Evolutionary conservation across 2,797 vertebrate species (phyloP).

Genomic region (Xiphorhynchus erythropygius): DNA sequence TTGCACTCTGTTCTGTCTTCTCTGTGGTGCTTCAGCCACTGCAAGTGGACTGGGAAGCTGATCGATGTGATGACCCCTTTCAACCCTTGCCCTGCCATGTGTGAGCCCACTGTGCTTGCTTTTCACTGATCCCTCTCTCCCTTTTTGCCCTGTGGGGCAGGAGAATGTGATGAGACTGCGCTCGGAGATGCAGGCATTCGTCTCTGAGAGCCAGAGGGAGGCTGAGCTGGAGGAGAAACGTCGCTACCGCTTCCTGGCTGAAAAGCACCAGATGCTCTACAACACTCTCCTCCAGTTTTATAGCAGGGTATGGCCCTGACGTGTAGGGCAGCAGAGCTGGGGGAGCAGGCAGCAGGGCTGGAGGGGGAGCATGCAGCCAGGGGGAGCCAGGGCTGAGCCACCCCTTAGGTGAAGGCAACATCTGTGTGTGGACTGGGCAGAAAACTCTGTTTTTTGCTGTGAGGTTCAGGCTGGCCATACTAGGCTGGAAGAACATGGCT

Average conservation of each 20-base stretch:
- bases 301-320: slow-evolving; percentile 62
- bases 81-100: neutral
- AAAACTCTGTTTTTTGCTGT: neutral
- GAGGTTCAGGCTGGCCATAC: neutral
- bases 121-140: neutral
- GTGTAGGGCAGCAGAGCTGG: neutral
- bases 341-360: neutral
- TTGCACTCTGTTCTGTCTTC: neutral
- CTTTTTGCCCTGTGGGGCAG: slow-evolving; percentile 65
- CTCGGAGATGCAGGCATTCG: slow-evolving; percentile 79
- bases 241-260: slow-evolving; percentile 92
- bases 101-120: neutral
- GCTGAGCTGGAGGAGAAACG: slow-evolving; percentile 92
- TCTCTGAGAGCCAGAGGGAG: slow-evolving; percentile 84
- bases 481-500: neutral
- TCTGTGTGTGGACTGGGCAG: neutral
- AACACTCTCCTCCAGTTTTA: slow-evolving; percentile 79
- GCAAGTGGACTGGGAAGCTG: neutral
- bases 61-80: fast-evolving
- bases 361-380: neutral
- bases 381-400: neutral
- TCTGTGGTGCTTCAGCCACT: neutral
- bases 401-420: neutral
- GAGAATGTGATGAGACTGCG: slow-evolving; percentile 82
- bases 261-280: slow-evolving; percentile 88